A percentile compares a stretch with the other conserved stretches of the same genome.
phyloP scores from a whole-genome alignment of 2,113 vertebrate genomes.

The Psophia crepitans region DNA sequence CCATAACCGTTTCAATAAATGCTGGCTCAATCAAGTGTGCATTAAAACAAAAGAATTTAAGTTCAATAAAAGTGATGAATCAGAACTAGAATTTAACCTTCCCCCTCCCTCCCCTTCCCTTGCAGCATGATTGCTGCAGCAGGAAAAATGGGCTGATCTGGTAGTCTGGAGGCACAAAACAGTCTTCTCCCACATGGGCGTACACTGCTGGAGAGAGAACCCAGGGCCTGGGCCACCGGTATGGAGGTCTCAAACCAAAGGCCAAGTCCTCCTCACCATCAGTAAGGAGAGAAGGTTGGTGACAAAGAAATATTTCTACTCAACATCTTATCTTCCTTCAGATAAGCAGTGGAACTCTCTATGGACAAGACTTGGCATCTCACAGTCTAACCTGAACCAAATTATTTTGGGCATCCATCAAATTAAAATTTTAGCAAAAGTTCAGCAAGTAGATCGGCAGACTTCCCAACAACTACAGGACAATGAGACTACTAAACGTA shows the following conservation, averaged over 20 bases:
- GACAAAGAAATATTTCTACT: background rate
- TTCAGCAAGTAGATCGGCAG: background rate
- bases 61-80: slow-evolving; percentile 80
- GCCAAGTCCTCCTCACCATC: background rate
- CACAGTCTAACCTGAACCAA: background rate
- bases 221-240: background rate
- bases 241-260: background rate
- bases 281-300: background rate
- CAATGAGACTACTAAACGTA: background rate
- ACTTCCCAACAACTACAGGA: background rate
- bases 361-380: background rate
- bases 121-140: background rate
- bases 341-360: background rate
- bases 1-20: slow-evolving; percentile 73
- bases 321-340: background rate
- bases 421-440: background rate
- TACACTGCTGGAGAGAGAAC: background rate
- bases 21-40: slow-evolving; percentile 78
- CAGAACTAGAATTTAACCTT: slow-evolving; percentile 67
- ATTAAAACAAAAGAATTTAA: slow-evolving; percentile 82
- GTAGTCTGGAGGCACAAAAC: background rate
- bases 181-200: background rate
- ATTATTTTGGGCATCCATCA: background rate
- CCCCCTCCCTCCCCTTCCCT: background rate
- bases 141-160: background rate